phyloP scores from a whole-genome alignment of 1,140 invertebrate genomes.

The Drosophila serrata region DNA sequence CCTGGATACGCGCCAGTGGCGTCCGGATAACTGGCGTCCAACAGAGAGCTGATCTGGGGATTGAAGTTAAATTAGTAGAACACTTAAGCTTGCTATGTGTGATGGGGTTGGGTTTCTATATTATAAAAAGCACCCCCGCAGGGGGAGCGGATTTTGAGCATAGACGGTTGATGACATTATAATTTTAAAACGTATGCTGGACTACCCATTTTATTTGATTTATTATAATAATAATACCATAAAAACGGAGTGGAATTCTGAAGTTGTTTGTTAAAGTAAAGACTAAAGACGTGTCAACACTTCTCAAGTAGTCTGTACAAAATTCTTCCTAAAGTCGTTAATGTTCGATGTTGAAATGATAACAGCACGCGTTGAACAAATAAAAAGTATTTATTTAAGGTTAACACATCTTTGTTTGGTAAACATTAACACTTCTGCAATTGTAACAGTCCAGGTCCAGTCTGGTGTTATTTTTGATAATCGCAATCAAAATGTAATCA shows the following conservation, averaged over 20 bases:
- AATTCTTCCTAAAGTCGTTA: neutral
- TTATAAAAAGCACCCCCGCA: neutral
- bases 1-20: constrained; percentile 54
- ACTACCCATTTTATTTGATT: neutral
- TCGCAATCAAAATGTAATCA: neutral
- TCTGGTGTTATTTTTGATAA: neutral
- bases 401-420: constrained; percentile 1
- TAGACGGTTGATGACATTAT: neutral
- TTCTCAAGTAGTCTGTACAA: neutral
- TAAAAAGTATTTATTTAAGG: constrained; percentile 34
- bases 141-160: neutral
- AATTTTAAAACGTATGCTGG: constrained; percentile 1
- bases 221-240: neutral
- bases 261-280: neutral
- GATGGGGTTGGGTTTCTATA: neutral
- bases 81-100: neutral
- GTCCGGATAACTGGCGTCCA: constrained; percentile 55
- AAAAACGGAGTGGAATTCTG: neutral
- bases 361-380: constrained; percentile 3
- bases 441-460: neutral
- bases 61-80: neutral
- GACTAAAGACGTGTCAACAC: neutral
- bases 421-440: neutral
- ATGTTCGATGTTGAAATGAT: neutral
- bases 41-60: constrained; percentile 22